Base-by-base conservation (phyloP, 2,888 invertebrate species). In the Acanthosoma haemorrhoidale region DNA sequence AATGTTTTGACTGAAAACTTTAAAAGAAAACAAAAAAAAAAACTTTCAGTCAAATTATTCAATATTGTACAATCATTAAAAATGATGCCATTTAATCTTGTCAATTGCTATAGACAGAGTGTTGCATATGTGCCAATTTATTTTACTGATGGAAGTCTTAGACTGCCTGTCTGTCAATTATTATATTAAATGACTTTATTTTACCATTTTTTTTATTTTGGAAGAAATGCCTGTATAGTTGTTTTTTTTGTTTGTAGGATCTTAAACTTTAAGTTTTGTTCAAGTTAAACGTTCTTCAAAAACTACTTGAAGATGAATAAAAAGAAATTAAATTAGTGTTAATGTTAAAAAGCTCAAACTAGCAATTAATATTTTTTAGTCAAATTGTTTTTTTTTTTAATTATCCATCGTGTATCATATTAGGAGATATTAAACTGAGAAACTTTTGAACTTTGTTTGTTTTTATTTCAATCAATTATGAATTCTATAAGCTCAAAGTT, bases 261-360 rank as follows among this genome's bases (percentile, higher is more conserved):
- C n/a, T n/a, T 51, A 51, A 51, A 25, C 51, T n/a, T n/a, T 51
- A 25, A 51, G 21, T 51, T 51, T 25, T 34, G 4, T 34, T 34
- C 13, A 5, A 60, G 32, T 60, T 34, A 36, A 36, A 8, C 9
- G 60, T 60, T 34, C 32, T 16, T 60, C 32, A 60, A 31, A 31
- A 59, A 31, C 9, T 60, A 36, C 29, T 36, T 15, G 11, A 60
- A 60, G 21, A 15, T 60, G 13, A 60, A 36, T 16, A 60, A 18
- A 60, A 36, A 60, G 11, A 60, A 21, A 32, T 31, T 11, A 51
- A 51, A 25, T 51, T 51, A 51, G 51, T 51, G 51, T 18, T 34
- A 63, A 63, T 67, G 67, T 51, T n/a, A 39, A 29, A 34, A 67
- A 43, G 67, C 67, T 67, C 67, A 67, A 67, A 67, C 67, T 67